phyloP scores from a whole-genome alignment of 2,113 vertebrate species.

The Aramus guarauna region DNA sequence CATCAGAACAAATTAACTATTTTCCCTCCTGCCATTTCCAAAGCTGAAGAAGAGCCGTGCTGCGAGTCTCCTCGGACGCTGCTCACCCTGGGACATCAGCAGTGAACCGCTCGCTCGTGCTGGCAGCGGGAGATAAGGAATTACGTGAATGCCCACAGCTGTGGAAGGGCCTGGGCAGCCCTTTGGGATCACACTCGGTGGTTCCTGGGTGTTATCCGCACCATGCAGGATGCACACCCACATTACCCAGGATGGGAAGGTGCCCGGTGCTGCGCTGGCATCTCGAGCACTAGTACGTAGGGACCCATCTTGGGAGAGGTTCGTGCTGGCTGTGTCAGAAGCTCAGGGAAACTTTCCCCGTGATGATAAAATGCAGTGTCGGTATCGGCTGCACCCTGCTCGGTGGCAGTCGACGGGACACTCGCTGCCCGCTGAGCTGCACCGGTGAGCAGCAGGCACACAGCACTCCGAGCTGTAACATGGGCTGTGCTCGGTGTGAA shows the following conservation, averaged over 20 bases:
- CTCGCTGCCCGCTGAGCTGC: not conserved
- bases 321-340: not conserved
- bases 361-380: too few relatives aligned
- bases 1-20: not conserved
- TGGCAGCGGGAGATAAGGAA: not conserved
- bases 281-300: fast-evolving
- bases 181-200: too few relatives aligned
- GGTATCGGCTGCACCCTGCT: not conserved
- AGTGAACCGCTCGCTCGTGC: not conserved
- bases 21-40: not conserved
- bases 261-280: not conserved
- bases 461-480: not conserved
- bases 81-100: not conserved
- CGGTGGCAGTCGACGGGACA: too few relatives aligned
- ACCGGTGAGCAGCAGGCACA: not conserved
- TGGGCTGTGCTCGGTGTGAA: too few relatives aligned
- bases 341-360: not conserved
- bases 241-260: not conserved
- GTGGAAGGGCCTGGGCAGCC: not conserved
- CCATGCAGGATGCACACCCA: not conserved
- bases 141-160: not conserved
- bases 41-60: not conserved
- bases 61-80: not conserved
- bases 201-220: not conserved
- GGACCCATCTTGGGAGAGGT: fast-evolving